Evolutionary conservation across 1,140 invertebrate genomes (phyloP).

Genomic region (Stenopsyche tienmushanensis): DNA sequence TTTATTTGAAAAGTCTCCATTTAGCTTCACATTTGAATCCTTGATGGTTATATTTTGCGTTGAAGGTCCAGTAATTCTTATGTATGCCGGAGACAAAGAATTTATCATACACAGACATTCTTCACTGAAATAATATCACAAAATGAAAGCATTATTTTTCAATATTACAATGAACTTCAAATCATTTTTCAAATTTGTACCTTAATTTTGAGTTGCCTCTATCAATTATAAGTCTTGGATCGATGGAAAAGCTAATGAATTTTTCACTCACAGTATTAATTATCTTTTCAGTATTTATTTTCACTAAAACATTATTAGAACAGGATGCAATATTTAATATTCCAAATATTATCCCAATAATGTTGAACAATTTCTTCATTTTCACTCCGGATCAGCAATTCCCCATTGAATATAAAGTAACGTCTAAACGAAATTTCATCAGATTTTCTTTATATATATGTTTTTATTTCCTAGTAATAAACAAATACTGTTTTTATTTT

Average conservation of each 20-base stretch:
- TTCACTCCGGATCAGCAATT: no score
- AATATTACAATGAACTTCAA: not conserved
- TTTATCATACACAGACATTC: slow-evolving; percentile 58
- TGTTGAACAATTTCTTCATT: not conserved
- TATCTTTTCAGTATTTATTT: slow-evolving; percentile 49
- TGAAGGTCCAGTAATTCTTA: slow-evolving; percentile 61
- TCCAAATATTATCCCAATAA: slow-evolving; percentile 1
- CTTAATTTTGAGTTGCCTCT: slow-evolving; percentile 37
- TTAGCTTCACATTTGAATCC: slow-evolving; percentile 43
- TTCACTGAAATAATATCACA: slow-evolving; percentile 47
- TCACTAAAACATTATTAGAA: slow-evolving; percentile 43
- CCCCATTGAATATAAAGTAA: no score
- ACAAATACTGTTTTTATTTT: no score
- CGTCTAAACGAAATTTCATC: no score
- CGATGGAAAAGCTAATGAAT: slow-evolving; percentile 66
- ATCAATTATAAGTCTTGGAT: slow-evolving; percentile 55
- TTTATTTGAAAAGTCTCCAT: no score
- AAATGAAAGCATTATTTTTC: no score
- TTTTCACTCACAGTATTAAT: slow-evolving; percentile 57
- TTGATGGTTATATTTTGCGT: slow-evolving; percentile 56
- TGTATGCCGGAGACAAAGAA: slow-evolving; percentile 60
- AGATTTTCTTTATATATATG: no score
- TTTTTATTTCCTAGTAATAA: no score
- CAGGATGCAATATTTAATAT: slow-evolving; percentile 4
- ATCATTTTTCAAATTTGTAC: no score